Base-by-base conservation (phyloP, 2,113 vertebrate species). In the Mesoclemmys tuberculata region DNA sequence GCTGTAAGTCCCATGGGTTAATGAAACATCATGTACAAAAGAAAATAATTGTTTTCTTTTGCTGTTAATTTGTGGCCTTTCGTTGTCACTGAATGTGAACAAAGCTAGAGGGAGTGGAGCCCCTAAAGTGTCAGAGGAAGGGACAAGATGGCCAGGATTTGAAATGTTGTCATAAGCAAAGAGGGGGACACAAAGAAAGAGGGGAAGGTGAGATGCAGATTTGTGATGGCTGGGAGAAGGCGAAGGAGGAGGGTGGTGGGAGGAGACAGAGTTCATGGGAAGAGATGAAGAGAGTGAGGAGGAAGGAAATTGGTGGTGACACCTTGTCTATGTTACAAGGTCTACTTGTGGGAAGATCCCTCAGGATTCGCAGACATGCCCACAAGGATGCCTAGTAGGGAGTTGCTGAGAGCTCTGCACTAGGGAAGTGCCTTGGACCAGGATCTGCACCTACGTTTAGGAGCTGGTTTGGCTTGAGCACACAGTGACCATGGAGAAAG, bases 1-100 rank as follows among this genome's bases (percentile, higher is more conserved):
- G 85, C 10, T 26, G 44, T 0, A 0, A 61, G 71, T 80, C 29
- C 87, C 12, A 51, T 5, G 41, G 26, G 41, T 81, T 71, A 44
- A 24, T 12, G 44, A 74, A 35, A 3, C 27, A 54, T 54, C 5
- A 5, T 58, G 27, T 58, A 58, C 56, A 58, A 58, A 29, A 29
- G 27, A 26, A 58, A 58, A 29, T 29, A 29, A 58, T 58, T 58
- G 27, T 58, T 27, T 27, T 96, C 85, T 92, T 75, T 22, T 80
- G 18, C 29, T n/a, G 16, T 58, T 58, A 27, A 5, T 27, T 27
- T 1, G 2, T 38, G 89, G 22, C 12, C 48, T 64, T 81, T 31
- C 78, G 80, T 27, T 12, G 19, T 8, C 56, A 58, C 56, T 29
- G 56, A 58, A 27, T 0, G 2, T 74, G 38, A 89, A n/a, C 35